Evolutionary conservation across 1,140 invertebrate genomes (phyloP).

Genomic region (Arctopsyche grandis): DNA sequence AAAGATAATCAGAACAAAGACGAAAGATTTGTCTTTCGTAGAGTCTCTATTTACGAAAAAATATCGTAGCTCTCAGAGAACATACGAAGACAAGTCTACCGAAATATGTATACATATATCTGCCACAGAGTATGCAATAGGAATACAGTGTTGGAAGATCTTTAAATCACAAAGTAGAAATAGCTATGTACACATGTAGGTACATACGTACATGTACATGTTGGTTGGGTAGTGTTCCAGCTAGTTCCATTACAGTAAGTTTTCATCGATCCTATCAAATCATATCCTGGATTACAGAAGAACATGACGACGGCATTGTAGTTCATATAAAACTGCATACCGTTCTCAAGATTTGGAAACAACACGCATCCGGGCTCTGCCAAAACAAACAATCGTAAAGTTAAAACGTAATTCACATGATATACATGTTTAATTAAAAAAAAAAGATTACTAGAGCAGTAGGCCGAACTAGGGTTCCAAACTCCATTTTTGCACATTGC

Average conservation of each 20-base stretch:
- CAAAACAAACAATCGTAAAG: slow-evolving; percentile 33
- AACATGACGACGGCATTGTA: slow-evolving; percentile 69
- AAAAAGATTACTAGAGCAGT: slow-evolving; percentile 74
- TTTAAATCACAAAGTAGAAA: too few species aligned
- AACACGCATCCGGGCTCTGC: slow-evolving; percentile 58
- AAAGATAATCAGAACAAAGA: too few species aligned
- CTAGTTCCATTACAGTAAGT: slow-evolving; percentile 73
- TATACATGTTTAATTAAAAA: background rate
- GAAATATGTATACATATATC: too few species aligned
- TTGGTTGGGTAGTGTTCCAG: slow-evolving; percentile 72
- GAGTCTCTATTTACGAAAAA: too few species aligned
- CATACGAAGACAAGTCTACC: too few species aligned
- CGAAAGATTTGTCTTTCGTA: too few species aligned
- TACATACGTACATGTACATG: slow-evolving; percentile 70
- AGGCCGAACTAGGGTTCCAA: slow-evolving; percentile 71
- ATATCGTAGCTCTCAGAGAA: too few species aligned
- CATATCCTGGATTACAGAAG: slow-evolving; percentile 72
- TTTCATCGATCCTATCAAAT: slow-evolving; percentile 65
- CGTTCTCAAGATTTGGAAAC: slow-evolving; percentile 62
- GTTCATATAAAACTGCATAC: slow-evolving; percentile 63
- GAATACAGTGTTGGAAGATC: too few species aligned
- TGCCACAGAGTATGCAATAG: too few species aligned
- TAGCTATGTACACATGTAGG: too few species aligned
- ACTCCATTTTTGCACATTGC: slow-evolving; percentile 68
- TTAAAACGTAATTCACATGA: slow-evolving; percentile 1